Evolutionary conservation across 2,113 vertebrate genomes (phyloP).

Genomic region (Solenodon paradoxus): DNA sequence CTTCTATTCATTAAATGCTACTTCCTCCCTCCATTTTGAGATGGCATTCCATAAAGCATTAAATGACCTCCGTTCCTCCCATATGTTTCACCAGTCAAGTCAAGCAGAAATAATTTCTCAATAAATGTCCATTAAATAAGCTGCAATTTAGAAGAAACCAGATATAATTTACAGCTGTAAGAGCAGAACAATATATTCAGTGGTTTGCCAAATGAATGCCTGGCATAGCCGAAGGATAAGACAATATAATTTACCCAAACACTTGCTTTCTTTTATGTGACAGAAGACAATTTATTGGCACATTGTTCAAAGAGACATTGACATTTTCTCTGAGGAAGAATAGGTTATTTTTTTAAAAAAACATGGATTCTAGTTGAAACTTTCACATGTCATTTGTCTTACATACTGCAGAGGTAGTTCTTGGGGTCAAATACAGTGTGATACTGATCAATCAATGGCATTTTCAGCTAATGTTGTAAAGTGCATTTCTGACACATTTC

Average conservation of each 20-base stretch:
- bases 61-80: not conserved
- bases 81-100: not conserved
- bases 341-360: not conserved
- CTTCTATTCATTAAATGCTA: not conserved
- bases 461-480: conserved; percentile 62
- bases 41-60: not conserved
- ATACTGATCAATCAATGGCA: conserved; percentile 57
- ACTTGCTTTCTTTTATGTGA: not conserved
- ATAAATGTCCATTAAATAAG: conserved; percentile 8
- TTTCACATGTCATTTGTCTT: conserved; percentile 38
- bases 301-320: conserved; percentile 15
- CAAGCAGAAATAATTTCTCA: conserved; percentile 34
- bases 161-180: conserved; percentile 26
- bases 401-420: not conserved
- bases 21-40: not conserved
- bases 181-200: not conserved
- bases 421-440: conserved; percentile 36
- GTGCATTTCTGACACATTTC: conserved; percentile 69
- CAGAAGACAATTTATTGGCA: not conserved
- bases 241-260: conserved; percentile 6
- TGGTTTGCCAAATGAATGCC: conserved; percentile 6
- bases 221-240: not conserved
- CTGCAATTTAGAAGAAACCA: not conserved
- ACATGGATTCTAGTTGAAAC: conserved; percentile 12
- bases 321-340: conserved; percentile 35